These are phyloP conservation scores for Sinosuthora webbiana DNA, from an alignment of 2,113 vertebrate species.

Conservation along the genomic window DNA sequence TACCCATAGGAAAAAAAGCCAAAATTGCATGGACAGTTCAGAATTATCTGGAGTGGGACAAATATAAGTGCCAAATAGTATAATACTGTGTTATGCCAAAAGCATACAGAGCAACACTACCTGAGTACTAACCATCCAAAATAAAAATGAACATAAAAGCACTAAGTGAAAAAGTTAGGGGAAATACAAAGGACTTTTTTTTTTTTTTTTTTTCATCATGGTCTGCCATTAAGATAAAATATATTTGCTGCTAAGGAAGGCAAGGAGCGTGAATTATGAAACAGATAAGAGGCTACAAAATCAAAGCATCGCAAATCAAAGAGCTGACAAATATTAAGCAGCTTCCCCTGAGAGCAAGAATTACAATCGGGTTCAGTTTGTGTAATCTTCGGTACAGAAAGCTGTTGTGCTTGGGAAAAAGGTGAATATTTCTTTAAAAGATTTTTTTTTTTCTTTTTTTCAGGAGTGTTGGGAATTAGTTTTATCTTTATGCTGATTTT, in stretches of 20 bases:
- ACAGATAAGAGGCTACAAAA: slow-evolving; percentile 12
- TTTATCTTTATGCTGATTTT: not conserved
- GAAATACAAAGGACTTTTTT: not conserved
- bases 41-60: not conserved
- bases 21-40: not conserved
- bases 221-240: not conserved
- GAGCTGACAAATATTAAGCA: not conserved
- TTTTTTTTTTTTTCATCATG: not conserved
- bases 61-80: not conserved
- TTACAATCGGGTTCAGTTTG: not conserved
- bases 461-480: not conserved
- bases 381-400: not conserved
- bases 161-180: not conserved
- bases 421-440: not conserved
- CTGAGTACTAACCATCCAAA: not conserved
- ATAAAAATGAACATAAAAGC: not conserved
- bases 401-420: not conserved
- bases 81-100: not conserved
- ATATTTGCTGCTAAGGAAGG: not conserved
- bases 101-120: not conserved
- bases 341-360: not conserved
- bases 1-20: not conserved
- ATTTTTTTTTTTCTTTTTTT: not conserved
- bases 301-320: slow-evolving; percentile 21
- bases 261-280: not conserved